A percentile compares a stretch with the other conserved stretches of the same genome.
Conservation (phyloP, 2,113 vertebrate species). For the Pleuronectes platessa region DNA sequence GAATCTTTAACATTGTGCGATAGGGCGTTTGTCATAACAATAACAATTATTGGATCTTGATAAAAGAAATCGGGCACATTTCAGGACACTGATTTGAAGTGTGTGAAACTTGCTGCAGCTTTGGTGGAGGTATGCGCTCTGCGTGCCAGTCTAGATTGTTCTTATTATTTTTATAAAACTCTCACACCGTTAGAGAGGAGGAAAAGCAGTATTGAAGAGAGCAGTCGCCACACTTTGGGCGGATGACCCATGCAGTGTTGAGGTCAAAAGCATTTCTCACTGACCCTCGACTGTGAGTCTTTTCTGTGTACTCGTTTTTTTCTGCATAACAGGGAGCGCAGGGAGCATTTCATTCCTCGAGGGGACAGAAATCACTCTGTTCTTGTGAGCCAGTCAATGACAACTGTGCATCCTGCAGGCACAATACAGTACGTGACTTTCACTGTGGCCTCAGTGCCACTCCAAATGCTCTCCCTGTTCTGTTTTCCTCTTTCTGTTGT, state of each 20-base stretch:
- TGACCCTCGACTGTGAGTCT: conserved; percentile 37
- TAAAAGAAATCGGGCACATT: too few species aligned
- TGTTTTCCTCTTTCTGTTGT: conserved; percentile 35
- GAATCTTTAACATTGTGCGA: too few species aligned
- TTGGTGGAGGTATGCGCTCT: too few species aligned
- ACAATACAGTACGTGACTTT: conserved; percentile 58
- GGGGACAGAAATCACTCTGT: conserved; percentile 69
- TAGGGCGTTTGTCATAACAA: too few species aligned
- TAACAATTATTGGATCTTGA: too few species aligned
- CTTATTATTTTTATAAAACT: too few species aligned
- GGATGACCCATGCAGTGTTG: conserved; percentile 33
- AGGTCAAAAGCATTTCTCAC: conserved; percentile 50
- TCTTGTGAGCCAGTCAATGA: conserved; percentile 67
- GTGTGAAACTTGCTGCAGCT: too few species aligned
- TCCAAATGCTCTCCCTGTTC: conserved; percentile 33
- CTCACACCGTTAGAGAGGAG: not conserved
- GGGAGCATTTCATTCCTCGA: conserved; percentile 49
- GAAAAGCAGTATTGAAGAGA: conserved; percentile 16
- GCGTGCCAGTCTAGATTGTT: too few species aligned
- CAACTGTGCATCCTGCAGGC: conserved; percentile 62
- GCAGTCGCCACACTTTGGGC: not conserved
- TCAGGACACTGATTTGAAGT: too few species aligned
- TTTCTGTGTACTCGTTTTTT: conserved; percentile 39
- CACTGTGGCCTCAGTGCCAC: conserved; percentile 52
- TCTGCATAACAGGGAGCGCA: conserved; percentile 44